Evolutionary conservation across 1,140 invertebrate genomes (phyloP).

Genomic region (Meloidogyne hapla): DNA sequence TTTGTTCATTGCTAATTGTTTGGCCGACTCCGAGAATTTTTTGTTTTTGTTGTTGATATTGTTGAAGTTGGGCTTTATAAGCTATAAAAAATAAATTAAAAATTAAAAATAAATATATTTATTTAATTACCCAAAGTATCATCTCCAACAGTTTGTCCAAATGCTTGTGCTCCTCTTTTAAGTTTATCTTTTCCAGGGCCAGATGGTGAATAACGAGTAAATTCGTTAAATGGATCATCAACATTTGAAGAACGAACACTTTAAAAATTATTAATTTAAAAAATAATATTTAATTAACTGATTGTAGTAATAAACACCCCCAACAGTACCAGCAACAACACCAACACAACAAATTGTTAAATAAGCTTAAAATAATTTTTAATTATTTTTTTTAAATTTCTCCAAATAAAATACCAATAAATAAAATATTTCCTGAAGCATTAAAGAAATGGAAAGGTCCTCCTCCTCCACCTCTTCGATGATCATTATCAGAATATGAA

Average conservation of each 20-base stretch:
- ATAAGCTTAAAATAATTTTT: slow-evolving; percentile 48
- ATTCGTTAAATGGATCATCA: slow-evolving; percentile 45
- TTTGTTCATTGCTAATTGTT: slow-evolving; percentile 28
- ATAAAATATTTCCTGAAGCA: slow-evolving; percentile 32
- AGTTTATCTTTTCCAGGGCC: slow-evolving; percentile 36
- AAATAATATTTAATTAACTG: slow-evolving; percentile 24
- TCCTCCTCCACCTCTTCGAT: neutral
- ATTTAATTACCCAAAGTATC: slow-evolving; percentile 43
- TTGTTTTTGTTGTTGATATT: slow-evolving; percentile 55
- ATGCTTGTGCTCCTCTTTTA: slow-evolving; percentile 12
- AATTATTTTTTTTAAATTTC: neutral
- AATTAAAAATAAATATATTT: neutral
- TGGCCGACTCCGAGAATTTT: slow-evolving; percentile 60
- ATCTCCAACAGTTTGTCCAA: slow-evolving; percentile 42
- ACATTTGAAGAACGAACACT: slow-evolving; percentile 27
- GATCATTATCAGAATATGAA: neutral
- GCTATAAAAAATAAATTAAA: slow-evolving; percentile 24
- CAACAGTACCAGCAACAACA: slow-evolving; percentile 48
- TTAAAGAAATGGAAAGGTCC: slow-evolving; percentile 28
- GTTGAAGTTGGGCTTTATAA: slow-evolving; percentile 62
- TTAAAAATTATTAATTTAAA: slow-evolving; percentile 20
- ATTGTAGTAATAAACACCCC: slow-evolving; percentile 54
- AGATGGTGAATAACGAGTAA: slow-evolving; percentile 45
- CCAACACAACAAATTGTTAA: slow-evolving; percentile 53
- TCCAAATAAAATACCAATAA: slow-evolving; percentile 29